phyloP scores from a whole-genome alignment of 2,888 invertebrate genomes.

The Boloria selene region DNA sequence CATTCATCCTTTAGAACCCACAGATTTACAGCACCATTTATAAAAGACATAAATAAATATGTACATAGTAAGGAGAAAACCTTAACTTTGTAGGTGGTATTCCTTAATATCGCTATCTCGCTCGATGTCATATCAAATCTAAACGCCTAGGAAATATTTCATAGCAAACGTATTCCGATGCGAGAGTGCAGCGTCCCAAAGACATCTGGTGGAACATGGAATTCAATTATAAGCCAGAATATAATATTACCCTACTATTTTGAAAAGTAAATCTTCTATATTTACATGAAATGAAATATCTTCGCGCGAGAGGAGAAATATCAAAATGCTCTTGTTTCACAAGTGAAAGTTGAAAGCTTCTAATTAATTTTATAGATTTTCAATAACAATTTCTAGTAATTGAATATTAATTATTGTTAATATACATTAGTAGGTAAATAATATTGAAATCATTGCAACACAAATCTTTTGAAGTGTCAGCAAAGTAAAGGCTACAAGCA shows the following conservation, averaged over 20 bases:
- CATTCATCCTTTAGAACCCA: too few species aligned
- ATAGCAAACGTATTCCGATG: constrained; percentile 64
- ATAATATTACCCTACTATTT: constrained; percentile 36
- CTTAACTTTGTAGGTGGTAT: too few species aligned
- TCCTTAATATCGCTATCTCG: neutral
- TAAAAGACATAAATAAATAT: too few species aligned
- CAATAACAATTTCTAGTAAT: too few species aligned
- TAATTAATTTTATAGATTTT: neutral
- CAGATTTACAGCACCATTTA: too few species aligned
- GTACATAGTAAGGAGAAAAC: too few species aligned
- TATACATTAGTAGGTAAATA: too few species aligned
- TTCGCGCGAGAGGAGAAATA: neutral
- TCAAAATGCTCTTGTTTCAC: neutral
- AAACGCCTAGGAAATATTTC: constrained; percentile 69
- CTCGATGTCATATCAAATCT: constrained; percentile 36
- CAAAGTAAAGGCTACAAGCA: too few species aligned
- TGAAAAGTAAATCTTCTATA: constrained; percentile 30
- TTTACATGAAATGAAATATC: constrained; percentile 3
- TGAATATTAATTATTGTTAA: too few species aligned
- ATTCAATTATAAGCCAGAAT: constrained; percentile 38
- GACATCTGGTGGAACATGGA: constrained; percentile 46
- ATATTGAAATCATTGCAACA: too few species aligned
- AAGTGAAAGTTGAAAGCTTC: neutral
- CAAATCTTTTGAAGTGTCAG: too few species aligned
- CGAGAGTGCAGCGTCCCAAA: constrained; percentile 51